These are phyloP conservation scores for Gibbula magus DNA, from an alignment of 2,888 invertebrate species.

Conservation along the genomic window DNA sequence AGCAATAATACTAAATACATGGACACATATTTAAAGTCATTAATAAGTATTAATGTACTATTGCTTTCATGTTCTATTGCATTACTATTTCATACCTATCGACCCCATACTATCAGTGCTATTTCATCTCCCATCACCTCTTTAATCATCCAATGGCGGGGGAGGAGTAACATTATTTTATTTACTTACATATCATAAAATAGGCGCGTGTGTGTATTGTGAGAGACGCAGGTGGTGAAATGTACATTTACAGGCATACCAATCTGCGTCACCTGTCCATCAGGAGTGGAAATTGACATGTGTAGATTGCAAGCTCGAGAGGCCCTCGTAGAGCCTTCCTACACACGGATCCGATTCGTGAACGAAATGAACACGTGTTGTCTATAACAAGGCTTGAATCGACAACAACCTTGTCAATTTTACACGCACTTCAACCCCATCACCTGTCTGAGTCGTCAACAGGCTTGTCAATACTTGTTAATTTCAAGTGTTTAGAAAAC, in stretches of 20 bases:
- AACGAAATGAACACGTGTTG: background rate
- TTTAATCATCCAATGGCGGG: too few species aligned
- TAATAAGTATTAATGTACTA: too few species aligned
- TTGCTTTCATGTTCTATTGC: too few species aligned
- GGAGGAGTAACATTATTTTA: too few species aligned
- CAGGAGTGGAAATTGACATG: background rate
- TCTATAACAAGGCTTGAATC: background rate
- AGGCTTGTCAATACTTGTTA: background rate
- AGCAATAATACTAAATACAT: too few species aligned
- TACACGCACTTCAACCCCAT: background rate
- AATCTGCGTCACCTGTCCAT: background rate
- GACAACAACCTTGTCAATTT: constrained; percentile 3
- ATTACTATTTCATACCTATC: too few species aligned
- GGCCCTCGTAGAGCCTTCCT: background rate
- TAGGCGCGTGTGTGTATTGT: too few species aligned
- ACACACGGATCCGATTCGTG: background rate
- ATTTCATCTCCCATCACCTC: too few species aligned
- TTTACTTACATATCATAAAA: too few species aligned
- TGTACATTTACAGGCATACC: background rate
- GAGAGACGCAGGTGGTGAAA: background rate
- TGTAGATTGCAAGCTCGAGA: background rate
- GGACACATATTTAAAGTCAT: too few species aligned
- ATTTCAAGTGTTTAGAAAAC: background rate
- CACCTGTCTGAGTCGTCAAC: background rate
- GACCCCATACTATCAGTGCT: too few species aligned